These are phyloP conservation scores for Meles meles DNA, from an alignment of 2,113 vertebrate genomes.

Conservation along the genomic window DNA sequence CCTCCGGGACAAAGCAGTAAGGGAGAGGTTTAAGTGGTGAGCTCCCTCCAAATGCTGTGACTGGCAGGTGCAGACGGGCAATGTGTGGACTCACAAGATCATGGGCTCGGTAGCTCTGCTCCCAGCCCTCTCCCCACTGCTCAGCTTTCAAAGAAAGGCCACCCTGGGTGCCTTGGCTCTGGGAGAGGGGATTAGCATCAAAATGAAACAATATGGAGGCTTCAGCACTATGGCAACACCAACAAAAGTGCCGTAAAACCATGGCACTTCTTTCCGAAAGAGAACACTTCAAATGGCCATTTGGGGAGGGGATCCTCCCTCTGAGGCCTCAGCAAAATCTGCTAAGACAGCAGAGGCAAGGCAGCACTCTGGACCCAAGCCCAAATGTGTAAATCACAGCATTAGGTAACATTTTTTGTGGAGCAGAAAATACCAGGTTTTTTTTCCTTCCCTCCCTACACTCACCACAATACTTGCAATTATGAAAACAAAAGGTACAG, in stretches of 20 bases:
- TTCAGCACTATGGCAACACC: accelerated
- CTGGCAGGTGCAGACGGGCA: neutral
- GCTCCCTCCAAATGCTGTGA: accelerated
- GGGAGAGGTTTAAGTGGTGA: neutral
- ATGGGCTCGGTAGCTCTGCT: neutral
- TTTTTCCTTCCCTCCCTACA: neutral
- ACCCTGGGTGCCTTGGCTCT: neutral
- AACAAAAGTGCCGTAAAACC: neutral
- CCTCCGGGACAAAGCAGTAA: neutral
- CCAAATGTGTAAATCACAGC: neutral
- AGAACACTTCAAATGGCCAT: neutral
- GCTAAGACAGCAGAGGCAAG: neutral
- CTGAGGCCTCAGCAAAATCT: neutral
- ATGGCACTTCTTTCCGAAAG: neutral
- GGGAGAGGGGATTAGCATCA: no score
- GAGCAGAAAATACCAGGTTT: neutral
- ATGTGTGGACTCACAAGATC: accelerated
- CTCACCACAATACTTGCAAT: neutral
- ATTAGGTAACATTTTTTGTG: neutral
- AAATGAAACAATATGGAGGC: neutral
- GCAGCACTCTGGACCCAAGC: neutral
- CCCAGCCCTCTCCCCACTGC: accelerated
- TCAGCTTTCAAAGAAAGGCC: neutral
- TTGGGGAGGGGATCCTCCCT: neutral
- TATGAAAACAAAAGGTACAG: neutral